Base-by-base conservation (phyloP, 2,797 vertebrate species). In the Pangasius djambal region DNA sequence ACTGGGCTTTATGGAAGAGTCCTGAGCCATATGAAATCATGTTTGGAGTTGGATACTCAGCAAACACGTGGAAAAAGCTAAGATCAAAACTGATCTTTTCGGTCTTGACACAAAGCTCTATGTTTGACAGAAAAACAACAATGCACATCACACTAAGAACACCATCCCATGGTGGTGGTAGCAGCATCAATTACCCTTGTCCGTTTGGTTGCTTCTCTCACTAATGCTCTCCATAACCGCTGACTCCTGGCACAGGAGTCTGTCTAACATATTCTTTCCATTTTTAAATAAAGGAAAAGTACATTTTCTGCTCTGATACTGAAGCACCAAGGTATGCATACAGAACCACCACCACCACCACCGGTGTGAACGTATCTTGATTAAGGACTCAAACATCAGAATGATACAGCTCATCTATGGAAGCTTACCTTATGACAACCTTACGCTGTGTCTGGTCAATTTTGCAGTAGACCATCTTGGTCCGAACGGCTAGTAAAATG, bases 391-490 rank as follows among this genome's bases (percentile, higher is more conserved):
- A 9, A 52, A n/a, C 25, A 55, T 55, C 77, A 55, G n/a, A 81
- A 34, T 12, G 1, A 6, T 25, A 22, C 18, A 82, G 18, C 12
- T 34, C 5, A 37, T 37, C 20, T 82, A 37, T 55, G 20, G 20
- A 65, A 94, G 93, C 89, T 97, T 96, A 99, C 98, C 98, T 99
- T 94, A 99, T 98, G 91, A 99, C 96, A 92, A 99, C 98, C 95
- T 99, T 99, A 90, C 95, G 96, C 95, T 99, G 98, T 48, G 98
- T 99, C 95, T 99, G 99, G 95, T 99, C 99, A 89, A 99, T 99
- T 97, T 99, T 99, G 97, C 98, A 99, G 95, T 98, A 98, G 31
- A 99, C 97, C 98, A 99, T 99, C 96, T 99, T 99, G 92, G 98
- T 99, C 94, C 98, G 97, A 90, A 99, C 98, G 88, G 98, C 98